Conservation (phyloP, 2,113 vertebrate genomes). For the Suricata suricatta region DNA sequence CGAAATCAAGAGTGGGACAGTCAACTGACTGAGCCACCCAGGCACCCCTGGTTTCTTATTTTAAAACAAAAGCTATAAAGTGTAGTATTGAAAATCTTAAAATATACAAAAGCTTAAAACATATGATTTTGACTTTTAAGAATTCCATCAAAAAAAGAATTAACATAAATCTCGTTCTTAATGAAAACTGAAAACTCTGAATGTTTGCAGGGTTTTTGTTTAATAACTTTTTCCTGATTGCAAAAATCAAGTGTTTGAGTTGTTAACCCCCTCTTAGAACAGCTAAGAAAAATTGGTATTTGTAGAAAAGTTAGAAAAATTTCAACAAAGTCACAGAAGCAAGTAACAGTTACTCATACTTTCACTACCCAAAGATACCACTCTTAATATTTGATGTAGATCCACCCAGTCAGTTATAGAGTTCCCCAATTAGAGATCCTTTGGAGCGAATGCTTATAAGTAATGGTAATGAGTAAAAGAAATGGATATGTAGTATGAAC, state of each 20-base stretch:
- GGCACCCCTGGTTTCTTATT: background rate
- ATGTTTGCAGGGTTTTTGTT: background rate
- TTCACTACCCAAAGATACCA: background rate
- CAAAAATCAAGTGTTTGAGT: background rate
- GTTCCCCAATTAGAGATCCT: background rate
- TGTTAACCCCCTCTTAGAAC: background rate
- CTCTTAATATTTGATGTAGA: background rate
- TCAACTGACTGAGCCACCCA: no score
- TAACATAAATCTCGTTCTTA: constrained; percentile 16
- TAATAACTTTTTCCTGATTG: background rate
- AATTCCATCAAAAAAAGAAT: background rate
- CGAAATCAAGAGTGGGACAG: no score
- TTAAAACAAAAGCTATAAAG: constrained; percentile 22
- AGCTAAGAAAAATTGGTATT: background rate
- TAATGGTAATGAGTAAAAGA: background rate
- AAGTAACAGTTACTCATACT: background rate
- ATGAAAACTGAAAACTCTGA: background rate
- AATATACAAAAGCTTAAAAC: background rate
- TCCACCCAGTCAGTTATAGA: background rate
- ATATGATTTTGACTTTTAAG: constrained; percentile 50
- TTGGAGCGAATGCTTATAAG: background rate
- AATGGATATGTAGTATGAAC: background rate
- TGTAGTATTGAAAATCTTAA: background rate
- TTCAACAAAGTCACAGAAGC: constrained; percentile 7
- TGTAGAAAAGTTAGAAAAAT: constrained; percentile 18